phyloP scores from a whole-genome alignment of 2,113 vertebrate species.

The Raja brachyura region DNA sequence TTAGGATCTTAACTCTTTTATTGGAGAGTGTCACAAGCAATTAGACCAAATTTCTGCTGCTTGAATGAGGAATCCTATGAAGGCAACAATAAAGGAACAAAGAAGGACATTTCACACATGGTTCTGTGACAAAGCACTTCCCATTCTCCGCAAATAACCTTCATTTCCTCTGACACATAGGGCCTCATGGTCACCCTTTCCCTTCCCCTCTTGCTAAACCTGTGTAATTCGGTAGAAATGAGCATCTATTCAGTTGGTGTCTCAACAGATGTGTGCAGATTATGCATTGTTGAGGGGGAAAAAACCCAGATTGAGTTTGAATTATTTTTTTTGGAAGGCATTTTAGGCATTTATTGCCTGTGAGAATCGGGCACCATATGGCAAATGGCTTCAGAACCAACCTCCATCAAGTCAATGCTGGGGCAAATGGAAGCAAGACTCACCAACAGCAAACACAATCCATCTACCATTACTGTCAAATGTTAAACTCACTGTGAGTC shows the following conservation, averaged over 20 bases:
- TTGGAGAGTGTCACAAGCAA: constrained; percentile 12
- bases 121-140: constrained; percentile 10
- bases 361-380: not conserved
- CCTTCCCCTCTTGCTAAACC: not conserved
- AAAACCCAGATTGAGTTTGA: not conserved
- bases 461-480: not conserved
- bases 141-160: constrained; percentile 34
- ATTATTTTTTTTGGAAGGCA: not conserved
- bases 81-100: constrained; percentile 25
- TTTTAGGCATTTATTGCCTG: not conserved
- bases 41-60: not conserved
- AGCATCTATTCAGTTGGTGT: not conserved
- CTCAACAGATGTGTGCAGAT: not conserved
- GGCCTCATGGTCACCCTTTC: not conserved
- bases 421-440: not conserved
- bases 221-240: not conserved
- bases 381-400: not conserved
- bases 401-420: not conserved
- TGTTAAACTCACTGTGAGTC: not conserved
- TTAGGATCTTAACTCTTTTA: constrained; percentile 27
- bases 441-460: too few species aligned
- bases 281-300: not conserved
- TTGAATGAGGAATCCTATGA: constrained; percentile 27
- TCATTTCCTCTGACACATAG: constrained; percentile 34
- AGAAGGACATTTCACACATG: constrained; percentile 24